Base-by-base conservation (phyloP, 2,888 invertebrate genomes). In the Scaptomyza flava region DNA sequence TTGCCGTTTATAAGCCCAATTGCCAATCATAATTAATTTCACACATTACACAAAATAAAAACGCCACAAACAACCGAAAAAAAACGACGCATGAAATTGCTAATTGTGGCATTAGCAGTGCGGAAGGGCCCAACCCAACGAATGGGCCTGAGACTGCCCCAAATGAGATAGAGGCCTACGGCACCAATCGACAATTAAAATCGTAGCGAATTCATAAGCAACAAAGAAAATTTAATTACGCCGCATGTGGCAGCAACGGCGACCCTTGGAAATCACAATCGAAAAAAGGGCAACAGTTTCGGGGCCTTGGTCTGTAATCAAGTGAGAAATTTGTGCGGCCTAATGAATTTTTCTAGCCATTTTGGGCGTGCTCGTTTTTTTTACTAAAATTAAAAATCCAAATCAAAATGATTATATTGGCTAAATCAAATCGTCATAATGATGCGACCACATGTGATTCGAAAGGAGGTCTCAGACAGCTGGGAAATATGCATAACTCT, bases 141-240 rank as follows among this genome's bases (percentile, higher is more conserved):
- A 27, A 14, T 7, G 14, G 47, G 52, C 30, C 58, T 67, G 63
- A 34, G 56, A 56, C 50, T 47, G 70, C 41, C 48, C 17, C 60
- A 67, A 66, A 63, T 58, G 47, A 62, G 17, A 9, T 41, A 41
- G 62, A 59, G 70, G 66, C 50, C 59, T 23, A 20, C 58, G 60
- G 63, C 68, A 64, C 34, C 48, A 62, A 67, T 70, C 74, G 68
- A 77, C 86, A 83, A 83, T 83, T 83, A 83, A 83, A 83, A 74
- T 83, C 82, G 82, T 83, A 83, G 82, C 82, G 79, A 83, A 86
- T 83, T 83, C 77, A 80, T 79, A 85, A 71, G 67, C 76, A 82
- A 81, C 80, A 87, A 85, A 87, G 77, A 65, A 81, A 85, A 85
- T 85, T 87, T 85, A 85, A 85, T 85, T 85, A 87, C 81, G 68